Evolutionary conservation across 2,888 invertebrate species (phyloP), one percentile per base, ranked within the genome.

Genomic region (Coecobrya sp.): DNA sequence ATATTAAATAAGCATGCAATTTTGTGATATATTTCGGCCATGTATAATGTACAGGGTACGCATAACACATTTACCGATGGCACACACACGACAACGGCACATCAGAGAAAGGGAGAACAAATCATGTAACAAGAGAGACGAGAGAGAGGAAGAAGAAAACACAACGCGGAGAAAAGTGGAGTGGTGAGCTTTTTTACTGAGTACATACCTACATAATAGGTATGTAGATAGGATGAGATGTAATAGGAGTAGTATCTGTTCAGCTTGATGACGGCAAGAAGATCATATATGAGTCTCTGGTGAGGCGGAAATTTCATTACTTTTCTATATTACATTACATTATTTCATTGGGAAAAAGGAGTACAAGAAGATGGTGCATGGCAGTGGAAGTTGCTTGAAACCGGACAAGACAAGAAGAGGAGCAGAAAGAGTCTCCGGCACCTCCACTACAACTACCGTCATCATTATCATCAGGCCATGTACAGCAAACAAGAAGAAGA

Each of bases 251-350:
- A 59, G 81, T 36, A 0, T 52, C 27, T 52, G 42, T 70, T 7
- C 25, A 19, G 70, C 70, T 42, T 76, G 76, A 76, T 76, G 49
- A 76, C 25, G 76, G 49, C 76, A 76, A 49, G 22, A 49, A 25
- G 76, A 76, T 49, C 30, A 19, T 76, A 45, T 85, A 49, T 55
- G 81, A 36, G 86, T 91, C 91, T 86, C 91, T 91, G 42, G 82
- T 79, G 91, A 91, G 87, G 91, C 73, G 87, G 82, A 87, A 91
- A 91, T 91, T 91, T 91, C 91, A 91, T 91, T 91, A 91, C 91
- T 22, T 79, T 76, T 62, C 49, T 82, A 87, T 70, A 91, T 82
- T 91, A 79, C 90, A 85, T 90, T 90, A 59, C 65, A 81, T 65
- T 68, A 86, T 86, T 86, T 86, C 70, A 86, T 68, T 86, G 49